Evolutionary conservation across 53 echinoderm and acorn worm species (phyloP), one percentile per base, ranked within the genome.

Genomic region (Luidia sarsii): DNA sequence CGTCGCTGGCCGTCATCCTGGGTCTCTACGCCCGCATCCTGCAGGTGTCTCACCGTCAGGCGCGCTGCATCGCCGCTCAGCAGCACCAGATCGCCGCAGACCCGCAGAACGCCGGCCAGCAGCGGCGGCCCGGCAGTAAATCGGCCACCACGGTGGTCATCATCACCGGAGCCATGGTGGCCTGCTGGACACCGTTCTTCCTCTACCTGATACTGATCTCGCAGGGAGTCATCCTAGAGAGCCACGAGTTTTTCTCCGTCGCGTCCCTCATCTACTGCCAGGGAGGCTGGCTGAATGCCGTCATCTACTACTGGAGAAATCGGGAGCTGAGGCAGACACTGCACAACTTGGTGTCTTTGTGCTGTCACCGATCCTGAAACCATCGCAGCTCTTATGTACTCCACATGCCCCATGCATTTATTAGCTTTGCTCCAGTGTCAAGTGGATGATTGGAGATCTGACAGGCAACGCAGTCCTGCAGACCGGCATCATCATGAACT

Each of bases 231-330:
- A n/a, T n/a, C n/a, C n/a, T n/a, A n/a, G n/a, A n/a, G n/a, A n/a
- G n/a, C n/a, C n/a, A n/a, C n/a, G n/a, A n/a, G n/a, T n/a, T n/a
- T n/a, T n/a, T n/a, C n/a, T n/a, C n/a, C n/a, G n/a, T n/a, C n/a
- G n/a, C n/a, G n/a, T n/a, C n/a, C n/a, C n/a, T n/a, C n/a, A n/a
- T 30, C 34, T 62, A 11, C 55, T 48, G 39, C 49, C 33, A 79
- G 33, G 20, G 48, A n/a, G n/a, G n/a, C 59, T 75, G 75, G 75
- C 59, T 75, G 14, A 75, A 75, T 75, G 59, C 27, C 7, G 25
- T 75, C 39, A 75, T 75, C 20, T 75, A 75, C 39, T 75, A 75
- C 59, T 56, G 32, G 37, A 48, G 75, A n/a, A 57, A 36, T 18
- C 57, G 27, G 23, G 59, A 56, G 24, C 50, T 75, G 9, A 50